These are phyloP conservation scores for Fistularia commersonii DNA, from an alignment of 2,797 vertebrate species.

Conservation along the genomic window DNA sequence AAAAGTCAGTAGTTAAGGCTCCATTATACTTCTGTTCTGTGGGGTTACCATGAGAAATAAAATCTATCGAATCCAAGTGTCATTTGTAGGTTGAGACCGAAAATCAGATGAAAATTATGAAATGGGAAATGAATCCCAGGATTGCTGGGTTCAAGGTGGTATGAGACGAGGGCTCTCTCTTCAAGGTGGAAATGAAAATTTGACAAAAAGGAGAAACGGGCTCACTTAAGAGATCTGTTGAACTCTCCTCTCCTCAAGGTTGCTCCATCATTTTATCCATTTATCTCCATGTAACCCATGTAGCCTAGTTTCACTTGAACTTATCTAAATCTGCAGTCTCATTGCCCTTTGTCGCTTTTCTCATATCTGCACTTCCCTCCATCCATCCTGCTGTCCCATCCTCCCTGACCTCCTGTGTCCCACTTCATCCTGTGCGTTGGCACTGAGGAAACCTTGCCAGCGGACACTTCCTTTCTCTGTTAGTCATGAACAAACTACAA, in stretches of 20 bases:
- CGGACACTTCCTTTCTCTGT: too few relatives aligned
- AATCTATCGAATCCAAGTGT: background rate
- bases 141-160: background rate
- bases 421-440: constrained; percentile 6
- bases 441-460: background rate
- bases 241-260: constrained; percentile 8
- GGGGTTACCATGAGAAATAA: too few relatives aligned
- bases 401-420: background rate
- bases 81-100: background rate
- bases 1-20: too few relatives aligned
- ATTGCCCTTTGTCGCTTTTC: background rate
- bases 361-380: constrained; percentile 7
- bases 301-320: constrained; percentile 4
- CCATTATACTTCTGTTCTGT: too few relatives aligned
- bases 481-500: too few relatives aligned
- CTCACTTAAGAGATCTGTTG: background rate
- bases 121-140: background rate
- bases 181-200: background rate
- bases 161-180: background rate
- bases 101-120: background rate
- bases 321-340: constrained; percentile 18
- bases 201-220: background rate
- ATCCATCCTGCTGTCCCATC: constrained; percentile 1
- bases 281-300: constrained; percentile 5
- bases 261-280: constrained; percentile 2